Evolutionary conservation across 2,113 vertebrate species (phyloP).

Genomic region (Gobiocypris rarus): DNA sequence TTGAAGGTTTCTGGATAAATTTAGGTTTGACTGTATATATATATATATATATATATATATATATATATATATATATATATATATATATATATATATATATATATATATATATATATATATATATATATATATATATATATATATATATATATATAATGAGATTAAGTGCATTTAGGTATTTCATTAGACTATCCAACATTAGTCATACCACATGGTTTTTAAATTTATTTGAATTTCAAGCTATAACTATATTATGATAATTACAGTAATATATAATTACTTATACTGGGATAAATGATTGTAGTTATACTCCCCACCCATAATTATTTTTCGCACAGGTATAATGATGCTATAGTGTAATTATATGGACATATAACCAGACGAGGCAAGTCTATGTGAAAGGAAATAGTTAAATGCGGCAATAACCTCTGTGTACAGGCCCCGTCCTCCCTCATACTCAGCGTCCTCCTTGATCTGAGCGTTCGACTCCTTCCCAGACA

Average conservation of each 20-base stretch:
- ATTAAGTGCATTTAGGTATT: background rate
- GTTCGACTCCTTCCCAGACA: conserved; percentile 61
- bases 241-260: background rate
- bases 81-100: too few species aligned
- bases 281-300: background rate
- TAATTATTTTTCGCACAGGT: background rate
- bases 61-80: too few species aligned
- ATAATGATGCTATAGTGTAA: background rate
- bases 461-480: conserved; percentile 48
- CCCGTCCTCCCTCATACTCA: conserved; percentile 25
- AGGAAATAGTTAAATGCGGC: conserved; percentile 22
- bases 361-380: background rate
- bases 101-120: too few species aligned
- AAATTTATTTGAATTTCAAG: background rate
- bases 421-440: conserved; percentile 44
- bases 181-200: background rate
- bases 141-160: too few species aligned
- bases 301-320: background rate
- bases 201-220: background rate
- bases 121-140: too few species aligned
- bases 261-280: background rate
- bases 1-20: too few species aligned
- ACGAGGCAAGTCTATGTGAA: conserved; percentile 3
- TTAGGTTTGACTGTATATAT: too few species aligned
- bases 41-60: too few species aligned